Evolutionary conservation across 2,113 vertebrate species (phyloP).

Genomic region (Arvicanthis niloticus): DNA sequence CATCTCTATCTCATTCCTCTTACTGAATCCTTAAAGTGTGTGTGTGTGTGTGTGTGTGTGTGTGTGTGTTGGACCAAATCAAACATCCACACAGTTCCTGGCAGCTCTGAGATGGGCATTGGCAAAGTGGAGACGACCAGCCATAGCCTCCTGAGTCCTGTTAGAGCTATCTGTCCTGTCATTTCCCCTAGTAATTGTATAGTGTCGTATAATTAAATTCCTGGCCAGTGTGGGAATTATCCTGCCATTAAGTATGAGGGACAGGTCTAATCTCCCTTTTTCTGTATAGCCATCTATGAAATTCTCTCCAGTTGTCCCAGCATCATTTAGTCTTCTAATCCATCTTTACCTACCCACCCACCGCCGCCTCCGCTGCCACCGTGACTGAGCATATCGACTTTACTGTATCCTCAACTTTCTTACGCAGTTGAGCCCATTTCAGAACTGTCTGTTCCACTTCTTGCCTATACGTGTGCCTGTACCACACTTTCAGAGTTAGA

Average conservation of each 20-base stretch:
- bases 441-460: background rate
- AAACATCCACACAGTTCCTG: background rate
- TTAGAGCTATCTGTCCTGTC: background rate
- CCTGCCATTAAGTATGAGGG: background rate
- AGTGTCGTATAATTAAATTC: background rate
- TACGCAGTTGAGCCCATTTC: background rate
- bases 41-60: too few relatives aligned
- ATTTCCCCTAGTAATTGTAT: background rate
- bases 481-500: background rate
- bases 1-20: background rate
- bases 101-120: background rate
- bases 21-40: background rate
- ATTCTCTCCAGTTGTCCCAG: background rate
- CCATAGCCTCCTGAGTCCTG: background rate
- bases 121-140: background rate
- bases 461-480: background rate
- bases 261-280: background rate
- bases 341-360: background rate
- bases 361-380: background rate
- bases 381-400: background rate
- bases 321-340: background rate
- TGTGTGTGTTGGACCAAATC: background rate
- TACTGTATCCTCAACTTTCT: background rate
- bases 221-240: constrained; percentile 30
- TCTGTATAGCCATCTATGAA: background rate